A percentile compares a stretch with the other conserved stretches of the same genome.
Evolutionary conservation across 2,113 vertebrate genomes (phyloP).

Genomic region (Pteruthius melanotis): DNA sequence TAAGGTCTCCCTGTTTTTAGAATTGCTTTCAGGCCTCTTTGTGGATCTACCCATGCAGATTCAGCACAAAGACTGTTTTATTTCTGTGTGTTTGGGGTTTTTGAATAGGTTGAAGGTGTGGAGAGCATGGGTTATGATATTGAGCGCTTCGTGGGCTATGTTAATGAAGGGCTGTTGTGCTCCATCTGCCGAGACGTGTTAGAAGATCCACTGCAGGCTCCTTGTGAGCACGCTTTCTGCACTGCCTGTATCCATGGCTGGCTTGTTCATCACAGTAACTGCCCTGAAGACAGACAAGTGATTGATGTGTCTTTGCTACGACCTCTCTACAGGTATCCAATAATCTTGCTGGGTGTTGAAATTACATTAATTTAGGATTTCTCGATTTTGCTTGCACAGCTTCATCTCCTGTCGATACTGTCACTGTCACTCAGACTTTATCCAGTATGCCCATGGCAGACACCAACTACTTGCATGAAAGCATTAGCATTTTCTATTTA

Average conservation of each 20-base stretch:
- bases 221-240: conserved; percentile 89
- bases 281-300: conserved; percentile 84
- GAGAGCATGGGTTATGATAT: conserved; percentile 84
- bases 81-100: neutral
- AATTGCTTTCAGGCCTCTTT: neutral
- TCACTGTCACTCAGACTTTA: neutral
- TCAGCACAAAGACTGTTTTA: neutral
- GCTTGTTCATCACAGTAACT: conserved; percentile 83
- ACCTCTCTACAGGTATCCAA: conserved; percentile 80
- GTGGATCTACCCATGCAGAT: neutral
- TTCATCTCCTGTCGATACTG: neutral
- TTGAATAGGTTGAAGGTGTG: neutral
- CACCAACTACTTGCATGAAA: neutral
- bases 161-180: conserved; percentile 88
- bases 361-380: neutral
- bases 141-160: conserved; percentile 87
- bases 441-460: neutral
- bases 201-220: conserved; percentile 85
- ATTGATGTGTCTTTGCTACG: conserved; percentile 78
- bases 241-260: conserved; percentile 84
- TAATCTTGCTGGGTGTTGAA: neutral
- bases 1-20: neutral
- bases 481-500: neutral
- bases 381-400: neutral
- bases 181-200: conserved; percentile 87